These are phyloP conservation scores for Allophyes oxyacanthae DNA, from an alignment of 2,888 invertebrate species.

Conservation along the genomic window DNA sequence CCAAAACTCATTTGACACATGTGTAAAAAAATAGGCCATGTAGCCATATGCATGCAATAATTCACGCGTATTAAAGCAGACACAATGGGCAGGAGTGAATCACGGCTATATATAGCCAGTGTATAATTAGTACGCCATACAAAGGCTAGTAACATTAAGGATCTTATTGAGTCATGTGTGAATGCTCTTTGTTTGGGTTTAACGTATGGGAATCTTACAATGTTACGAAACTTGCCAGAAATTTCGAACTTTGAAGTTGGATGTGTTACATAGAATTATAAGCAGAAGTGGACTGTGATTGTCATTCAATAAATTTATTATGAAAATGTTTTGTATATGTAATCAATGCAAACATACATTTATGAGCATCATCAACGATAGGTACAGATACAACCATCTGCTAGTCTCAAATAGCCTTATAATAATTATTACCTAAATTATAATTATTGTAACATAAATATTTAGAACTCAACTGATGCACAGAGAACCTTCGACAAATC, in stretches of 20 bases:
- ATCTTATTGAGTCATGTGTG: conserved; percentile 69
- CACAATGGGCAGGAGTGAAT: conserved; percentile 78
- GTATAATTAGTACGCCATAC: conserved; percentile 82
- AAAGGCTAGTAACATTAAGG: conserved; percentile 65
- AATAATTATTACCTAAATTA: too few relatives aligned
- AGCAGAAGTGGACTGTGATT: too few relatives aligned
- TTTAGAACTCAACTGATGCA: conserved; percentile 1
- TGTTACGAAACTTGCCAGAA: conserved; percentile 19
- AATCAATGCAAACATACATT: too few relatives aligned
- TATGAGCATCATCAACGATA: too few relatives aligned
- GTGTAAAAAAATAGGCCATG: conserved; percentile 63
- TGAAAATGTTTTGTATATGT: too few relatives aligned
- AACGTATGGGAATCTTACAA: conserved; percentile 14
- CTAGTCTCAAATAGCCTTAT: too few relatives aligned
- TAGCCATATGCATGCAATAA: conserved; percentile 66
- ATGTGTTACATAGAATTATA: too few relatives aligned
- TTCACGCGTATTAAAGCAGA: conserved; percentile 65
- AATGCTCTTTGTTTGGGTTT: conserved; percentile 70
- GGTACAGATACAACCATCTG: conserved; percentile 2
- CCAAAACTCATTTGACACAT: conserved; percentile 44
- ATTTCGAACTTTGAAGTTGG: not conserved
- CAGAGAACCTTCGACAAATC: not conserved
- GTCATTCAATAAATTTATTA: too few relatives aligned
- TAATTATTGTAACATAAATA: not conserved
- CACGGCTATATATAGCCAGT: conserved; percentile 75